These are phyloP conservation scores for Chloroceryle inda DNA, from an alignment of 2,797 vertebrate species.

Conservation along the genomic window DNA sequence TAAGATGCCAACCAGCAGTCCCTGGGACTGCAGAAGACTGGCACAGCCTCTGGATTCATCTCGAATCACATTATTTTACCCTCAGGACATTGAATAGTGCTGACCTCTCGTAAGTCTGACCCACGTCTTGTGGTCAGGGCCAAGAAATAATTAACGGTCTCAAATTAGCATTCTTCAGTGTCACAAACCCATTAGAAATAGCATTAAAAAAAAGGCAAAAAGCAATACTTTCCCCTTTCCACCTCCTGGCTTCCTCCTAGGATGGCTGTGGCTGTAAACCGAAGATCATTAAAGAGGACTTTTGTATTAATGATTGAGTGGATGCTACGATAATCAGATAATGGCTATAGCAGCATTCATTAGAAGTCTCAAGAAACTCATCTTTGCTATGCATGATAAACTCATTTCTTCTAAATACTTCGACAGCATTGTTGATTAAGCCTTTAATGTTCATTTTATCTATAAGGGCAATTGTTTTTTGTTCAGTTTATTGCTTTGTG, in stretches of 20 bases:
- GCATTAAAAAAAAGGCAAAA: conserved; percentile 4
- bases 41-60: neutral
- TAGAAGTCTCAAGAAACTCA: conserved; percentile 42
- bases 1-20: neutral
- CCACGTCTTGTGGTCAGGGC: neutral
- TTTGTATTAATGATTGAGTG: conserved; percentile 35
- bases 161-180: neutral
- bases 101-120: neutral
- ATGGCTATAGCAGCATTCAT: conserved; percentile 38
- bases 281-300: conserved; percentile 39
- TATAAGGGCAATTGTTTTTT: neutral
- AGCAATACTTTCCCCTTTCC: neutral
- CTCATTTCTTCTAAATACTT: conserved; percentile 43
- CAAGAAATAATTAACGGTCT: conserved; percentile 1
- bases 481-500: conserved; percentile 3
- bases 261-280: conserved; percentile 22
- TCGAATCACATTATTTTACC: neutral
- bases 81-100: neutral
- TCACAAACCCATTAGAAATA: neutral
- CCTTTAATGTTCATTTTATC: neutral
- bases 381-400: neutral
- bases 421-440: conserved; percentile 22
- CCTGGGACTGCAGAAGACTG: neutral
- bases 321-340: conserved; percentile 37
- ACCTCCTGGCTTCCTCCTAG: neutral